These are phyloP conservation scores for Crypturellus undulatus DNA, from an alignment of 2,113 vertebrate species.

Conservation along the genomic window DNA sequence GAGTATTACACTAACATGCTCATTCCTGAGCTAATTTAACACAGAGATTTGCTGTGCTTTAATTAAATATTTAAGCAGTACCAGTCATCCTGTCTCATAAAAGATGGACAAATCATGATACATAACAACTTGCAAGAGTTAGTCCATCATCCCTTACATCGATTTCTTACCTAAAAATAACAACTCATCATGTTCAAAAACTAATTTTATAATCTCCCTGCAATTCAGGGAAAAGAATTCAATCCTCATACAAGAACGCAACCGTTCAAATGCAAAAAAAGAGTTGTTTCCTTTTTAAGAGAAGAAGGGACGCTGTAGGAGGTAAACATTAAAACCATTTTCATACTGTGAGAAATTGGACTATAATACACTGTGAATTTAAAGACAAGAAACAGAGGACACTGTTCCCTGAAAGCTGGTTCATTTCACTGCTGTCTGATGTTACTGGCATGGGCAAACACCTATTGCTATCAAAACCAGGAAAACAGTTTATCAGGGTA, in stretches of 20 bases:
- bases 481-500: constrained; percentile 4
- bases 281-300: background rate
- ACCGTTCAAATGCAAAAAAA: background rate
- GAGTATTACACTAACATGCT: background rate
- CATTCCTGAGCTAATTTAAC: background rate
- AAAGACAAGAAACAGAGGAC: constrained; percentile 16
- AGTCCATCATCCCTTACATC: background rate
- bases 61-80: background rate
- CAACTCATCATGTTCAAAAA: background rate
- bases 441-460: background rate
- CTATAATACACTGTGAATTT: constrained; percentile 15
- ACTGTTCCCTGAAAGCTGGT: constrained; percentile 29
- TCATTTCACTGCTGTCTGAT: constrained; percentile 6
- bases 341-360: constrained; percentile 17
- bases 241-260: background rate
- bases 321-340: background rate
- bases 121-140: background rate
- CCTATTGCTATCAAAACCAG: constrained; percentile 1
- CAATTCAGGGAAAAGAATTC: background rate
- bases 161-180: background rate
- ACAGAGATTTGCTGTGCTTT: background rate
- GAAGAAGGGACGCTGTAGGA: background rate
- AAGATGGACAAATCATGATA: background rate
- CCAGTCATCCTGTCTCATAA: background rate
- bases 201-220: background rate